Conservation (phyloP, 2,888 invertebrate genomes). For the Horisme vitalbata region DNA sequence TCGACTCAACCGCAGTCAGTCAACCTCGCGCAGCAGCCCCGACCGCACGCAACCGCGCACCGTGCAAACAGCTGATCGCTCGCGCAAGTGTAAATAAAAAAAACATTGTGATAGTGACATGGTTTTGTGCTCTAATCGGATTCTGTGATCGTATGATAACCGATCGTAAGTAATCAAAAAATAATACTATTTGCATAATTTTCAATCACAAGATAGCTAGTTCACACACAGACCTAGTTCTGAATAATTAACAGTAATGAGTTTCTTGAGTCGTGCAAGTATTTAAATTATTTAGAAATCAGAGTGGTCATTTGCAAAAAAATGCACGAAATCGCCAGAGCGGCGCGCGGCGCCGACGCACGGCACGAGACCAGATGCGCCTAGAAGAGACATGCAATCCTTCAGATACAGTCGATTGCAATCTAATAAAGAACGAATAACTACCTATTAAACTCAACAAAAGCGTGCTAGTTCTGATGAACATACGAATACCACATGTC, state of each 20-base stretch:
- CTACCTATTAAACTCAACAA: too few species aligned
- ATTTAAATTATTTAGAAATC: conserved; percentile 82
- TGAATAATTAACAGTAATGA: conserved; percentile 64
- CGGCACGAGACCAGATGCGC: conserved; percentile 44
- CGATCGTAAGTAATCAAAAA: conserved; percentile 58
- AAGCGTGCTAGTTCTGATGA: too few species aligned
- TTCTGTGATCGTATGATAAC: conserved; percentile 64
- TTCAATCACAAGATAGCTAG: conserved; percentile 16
- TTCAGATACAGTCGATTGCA: neutral
- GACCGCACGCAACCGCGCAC: conserved; percentile 40
- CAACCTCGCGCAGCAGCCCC: conserved; percentile 51
- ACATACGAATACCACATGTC: too few species aligned
- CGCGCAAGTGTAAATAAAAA: conserved; percentile 52
- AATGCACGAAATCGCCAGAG: conserved; percentile 75
- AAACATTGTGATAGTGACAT: conserved; percentile 76
- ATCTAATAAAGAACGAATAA: too few species aligned
- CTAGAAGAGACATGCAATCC: conserved; percentile 37
- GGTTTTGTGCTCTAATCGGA: conserved; percentile 76
- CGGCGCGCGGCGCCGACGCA: conserved; percentile 54
- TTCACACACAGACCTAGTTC: conserved; percentile 63
- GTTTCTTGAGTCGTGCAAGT: conserved; percentile 69
- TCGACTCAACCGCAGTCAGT: conserved; percentile 43
- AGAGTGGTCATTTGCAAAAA: conserved; percentile 74
- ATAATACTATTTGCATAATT: neutral
- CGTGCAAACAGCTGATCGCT: conserved; percentile 40